Base-by-base conservation (phyloP, 1,140 invertebrate genomes). In the Papilio xuthus region DNA sequence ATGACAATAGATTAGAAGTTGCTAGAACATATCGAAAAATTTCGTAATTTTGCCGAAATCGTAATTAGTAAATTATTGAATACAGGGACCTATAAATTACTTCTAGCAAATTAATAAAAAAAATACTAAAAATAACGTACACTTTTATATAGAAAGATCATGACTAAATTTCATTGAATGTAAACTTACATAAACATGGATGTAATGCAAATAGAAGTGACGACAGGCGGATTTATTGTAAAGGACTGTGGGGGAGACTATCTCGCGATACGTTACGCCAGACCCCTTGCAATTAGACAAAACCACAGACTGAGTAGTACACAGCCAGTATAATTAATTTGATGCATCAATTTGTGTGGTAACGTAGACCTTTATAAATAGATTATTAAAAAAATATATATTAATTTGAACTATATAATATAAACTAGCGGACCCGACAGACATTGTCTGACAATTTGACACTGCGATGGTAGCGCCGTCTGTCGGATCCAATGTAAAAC, bases 221-320 rank as follows among this genome's bases (percentile, higher is more conserved):
- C 47, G 15, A 67, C 26, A 15, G 12, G 4, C 28, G 26, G 23
- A 67, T 67, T 67, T 67, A 67, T 67, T 67, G 13, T 67, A 67
- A 28, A 28, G 60, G 60, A 15, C 10, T 67, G 26, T 13, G 15
- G 60, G 60, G 60, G 60, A 67, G 26, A 67, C 26, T 67, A 23
- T 67, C 13, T 67, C 28, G 26, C 13, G 3, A 28, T 67, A 28
- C 26, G 60, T 67, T 10, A 67, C 13, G 13, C 60, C 60, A 67
- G 60, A 67, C 60, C 60, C 60, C 60, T 28, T 67, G 60, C 26
- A 67, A 67, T 67, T 67, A 67, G 12, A 67, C 26, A 15, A 67
- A 67, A 67, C 60, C 60, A 67, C 60, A 67, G 60, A 15, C 60
- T 53, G 50, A 18, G 47, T 18, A 18, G 47, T 4, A 67, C 13